These are phyloP conservation scores for Ctenoplectra terminalis DNA, from an alignment of 1,140 invertebrate species.

Conservation along the genomic window DNA sequence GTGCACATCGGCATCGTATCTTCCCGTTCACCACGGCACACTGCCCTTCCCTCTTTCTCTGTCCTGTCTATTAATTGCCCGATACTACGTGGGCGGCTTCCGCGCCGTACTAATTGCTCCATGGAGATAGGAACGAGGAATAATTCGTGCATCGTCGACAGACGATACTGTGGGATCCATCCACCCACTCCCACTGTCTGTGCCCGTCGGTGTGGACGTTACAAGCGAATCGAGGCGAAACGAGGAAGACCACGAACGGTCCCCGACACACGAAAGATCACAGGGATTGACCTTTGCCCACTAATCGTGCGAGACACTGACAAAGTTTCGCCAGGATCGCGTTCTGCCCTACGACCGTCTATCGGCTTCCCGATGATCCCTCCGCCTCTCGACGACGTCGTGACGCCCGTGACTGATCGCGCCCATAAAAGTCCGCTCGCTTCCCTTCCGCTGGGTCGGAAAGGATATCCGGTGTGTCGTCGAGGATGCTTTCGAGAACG, in stretches of 20 bases:
- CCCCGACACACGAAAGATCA: conserved; percentile 54
- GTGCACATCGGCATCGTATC: conserved; percentile 55
- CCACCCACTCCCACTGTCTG: not conserved
- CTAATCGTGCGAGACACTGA: conserved; percentile 65
- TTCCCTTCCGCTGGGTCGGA: conserved; percentile 16
- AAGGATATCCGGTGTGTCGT: conserved; percentile 56
- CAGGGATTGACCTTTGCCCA: conserved; percentile 60
- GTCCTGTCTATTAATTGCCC: conserved; percentile 76
- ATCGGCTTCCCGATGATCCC: not conserved
- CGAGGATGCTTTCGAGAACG: conserved; percentile 19
- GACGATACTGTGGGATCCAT: conserved; percentile 46
- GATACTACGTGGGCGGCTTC: conserved; percentile 75
- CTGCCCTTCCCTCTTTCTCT: conserved; percentile 11
- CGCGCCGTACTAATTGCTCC: conserved; percentile 73
- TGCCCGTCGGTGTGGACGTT: not conserved
- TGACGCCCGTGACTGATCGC: conserved; percentile 62
- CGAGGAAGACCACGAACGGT: conserved; percentile 35
- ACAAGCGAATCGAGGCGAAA: conserved; percentile 33
- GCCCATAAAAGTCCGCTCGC: conserved; percentile 57
- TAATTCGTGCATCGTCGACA: conserved; percentile 64
- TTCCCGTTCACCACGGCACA: conserved; percentile 3
- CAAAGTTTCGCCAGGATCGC: conserved; percentile 59
- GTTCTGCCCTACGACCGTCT: conserved; percentile 15
- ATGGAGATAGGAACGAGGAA: conserved; percentile 64
- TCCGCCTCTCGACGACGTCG: conserved; percentile 44